These are phyloP conservation scores for Neelides sp. DNA, from an alignment of 1,140 invertebrate species.

Conservation along the genomic window DNA sequence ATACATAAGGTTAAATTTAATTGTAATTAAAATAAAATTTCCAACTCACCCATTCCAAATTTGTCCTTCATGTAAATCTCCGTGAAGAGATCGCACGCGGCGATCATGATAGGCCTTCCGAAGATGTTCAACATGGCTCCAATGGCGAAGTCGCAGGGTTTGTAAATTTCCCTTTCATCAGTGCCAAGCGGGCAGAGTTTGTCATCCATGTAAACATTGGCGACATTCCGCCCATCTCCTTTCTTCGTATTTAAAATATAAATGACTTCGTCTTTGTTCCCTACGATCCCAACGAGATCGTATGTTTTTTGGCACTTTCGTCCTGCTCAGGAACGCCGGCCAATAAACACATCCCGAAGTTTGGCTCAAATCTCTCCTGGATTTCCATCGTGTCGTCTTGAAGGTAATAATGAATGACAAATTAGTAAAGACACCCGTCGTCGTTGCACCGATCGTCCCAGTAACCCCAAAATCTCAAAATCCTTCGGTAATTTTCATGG, in stretches of 20 bases:
- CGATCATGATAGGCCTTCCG: conserved; percentile 62
- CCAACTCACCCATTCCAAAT: no score
- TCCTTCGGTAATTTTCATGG: conserved; percentile 56
- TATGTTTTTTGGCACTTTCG: conserved; percentile 59
- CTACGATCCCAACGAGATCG: conserved; percentile 12
- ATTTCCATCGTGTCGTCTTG: conserved; percentile 80
- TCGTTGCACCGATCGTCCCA: conserved; percentile 71
- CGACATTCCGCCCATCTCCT: no score
- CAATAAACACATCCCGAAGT: conserved; percentile 55
- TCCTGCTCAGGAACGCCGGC: conserved; percentile 55
- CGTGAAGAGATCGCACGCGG: conserved; percentile 71
- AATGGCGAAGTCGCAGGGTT: conserved; percentile 59
- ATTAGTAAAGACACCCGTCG: conserved; percentile 55
- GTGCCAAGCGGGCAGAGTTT: no score
- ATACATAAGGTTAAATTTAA: no score
- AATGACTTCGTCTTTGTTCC: no score
- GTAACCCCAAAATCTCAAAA: conserved; percentile 68
- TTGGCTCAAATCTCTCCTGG: no score
- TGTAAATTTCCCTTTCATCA: no score
- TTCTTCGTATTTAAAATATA: no score
- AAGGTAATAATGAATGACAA: conserved; percentile 67
- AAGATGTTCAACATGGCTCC: conserved; percentile 65
- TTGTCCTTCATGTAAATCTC: no score
- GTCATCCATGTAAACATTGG: no score
- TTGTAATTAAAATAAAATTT: no score